Evolutionary conservation across 1,140 invertebrate genomes (phyloP).

Genomic region (Aphaenogaster ashmeadi): DNA sequence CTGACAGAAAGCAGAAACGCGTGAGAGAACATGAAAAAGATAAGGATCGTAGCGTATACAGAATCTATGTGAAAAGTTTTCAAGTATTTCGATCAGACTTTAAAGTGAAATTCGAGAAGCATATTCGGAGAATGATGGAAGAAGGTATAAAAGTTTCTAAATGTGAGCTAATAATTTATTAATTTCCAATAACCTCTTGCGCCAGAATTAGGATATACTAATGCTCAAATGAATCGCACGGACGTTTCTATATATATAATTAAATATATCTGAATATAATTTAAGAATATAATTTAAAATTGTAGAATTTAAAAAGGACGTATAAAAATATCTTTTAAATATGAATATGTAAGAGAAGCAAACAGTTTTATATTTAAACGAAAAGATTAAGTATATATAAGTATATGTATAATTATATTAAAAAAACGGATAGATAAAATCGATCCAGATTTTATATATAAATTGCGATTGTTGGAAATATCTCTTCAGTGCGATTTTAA

Average conservation of each 20-base stretch:
- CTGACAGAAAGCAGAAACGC: conserved; percentile 51
- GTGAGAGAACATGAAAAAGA: background rate
- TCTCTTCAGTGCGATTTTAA: background rate
- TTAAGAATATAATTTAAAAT: background rate
- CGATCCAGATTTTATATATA: background rate
- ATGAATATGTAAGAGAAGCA: no score
- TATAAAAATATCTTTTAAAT: conserved; percentile 2
- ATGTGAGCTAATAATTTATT: background rate
- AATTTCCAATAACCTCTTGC: background rate
- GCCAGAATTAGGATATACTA: background rate
- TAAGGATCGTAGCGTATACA: background rate
- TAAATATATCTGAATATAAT: background rate
- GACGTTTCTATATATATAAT: background rate
- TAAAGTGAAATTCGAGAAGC: background rate
- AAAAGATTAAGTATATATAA: background rate
- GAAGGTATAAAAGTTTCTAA: background rate
- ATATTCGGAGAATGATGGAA: background rate
- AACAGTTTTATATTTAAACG: background rate
- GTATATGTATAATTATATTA: background rate
- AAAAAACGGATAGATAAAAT: background rate
- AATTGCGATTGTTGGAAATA: background rate
- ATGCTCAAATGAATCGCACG: background rate
- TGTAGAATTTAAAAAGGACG: background rate
- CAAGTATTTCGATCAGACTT: background rate
- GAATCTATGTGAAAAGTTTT: background rate